These are phyloP conservation scores for Rutpela maculata DNA, from an alignment of 2,888 invertebrate genomes.

Conservation along the genomic window DNA sequence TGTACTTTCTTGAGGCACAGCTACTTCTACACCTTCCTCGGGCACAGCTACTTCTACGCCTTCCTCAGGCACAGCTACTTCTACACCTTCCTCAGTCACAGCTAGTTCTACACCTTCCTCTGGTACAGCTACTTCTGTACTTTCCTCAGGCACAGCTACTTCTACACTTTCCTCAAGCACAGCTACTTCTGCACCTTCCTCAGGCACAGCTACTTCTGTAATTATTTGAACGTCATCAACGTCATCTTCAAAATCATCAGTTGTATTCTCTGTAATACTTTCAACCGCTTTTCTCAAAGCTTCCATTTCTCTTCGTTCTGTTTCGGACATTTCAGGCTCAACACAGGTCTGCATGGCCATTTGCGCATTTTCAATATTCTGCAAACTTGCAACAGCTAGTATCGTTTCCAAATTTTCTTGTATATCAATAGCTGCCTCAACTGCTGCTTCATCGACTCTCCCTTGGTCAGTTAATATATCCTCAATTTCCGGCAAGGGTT, in stretches of 20 bases:
- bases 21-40: no score
- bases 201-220: background rate
- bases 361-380: slow-evolving; percentile 52
- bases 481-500: slow-evolving; percentile 45
- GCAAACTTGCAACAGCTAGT: slow-evolving; percentile 59
- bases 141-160: background rate
- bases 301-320: slow-evolving; percentile 60
- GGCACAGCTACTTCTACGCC: background rate
- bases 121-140: background rate
- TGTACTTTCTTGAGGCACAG: background rate
- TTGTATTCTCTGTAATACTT: slow-evolving; percentile 58
- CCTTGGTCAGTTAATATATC: slow-evolving; percentile 48
- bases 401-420: slow-evolving; percentile 59
- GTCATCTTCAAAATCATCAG: background rate
- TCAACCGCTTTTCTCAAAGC: slow-evolving; percentile 60
- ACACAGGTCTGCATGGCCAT: background rate
- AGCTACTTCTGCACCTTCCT: background rate
- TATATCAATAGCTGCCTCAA: slow-evolving; percentile 39
- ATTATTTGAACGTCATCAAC: background rate
- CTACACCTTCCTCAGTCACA: no score
- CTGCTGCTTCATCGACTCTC: slow-evolving; percentile 24
- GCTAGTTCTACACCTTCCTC: no score
- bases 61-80: background rate
- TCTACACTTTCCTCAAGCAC: background rate
- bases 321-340: slow-evolving; percentile 54